Percentiles rank a stretch among this genome's conserved stretches.
Evolutionary conservation across 2,113 vertebrate species (phyloP).

Genomic region (Entelurus aequoreus): DNA sequence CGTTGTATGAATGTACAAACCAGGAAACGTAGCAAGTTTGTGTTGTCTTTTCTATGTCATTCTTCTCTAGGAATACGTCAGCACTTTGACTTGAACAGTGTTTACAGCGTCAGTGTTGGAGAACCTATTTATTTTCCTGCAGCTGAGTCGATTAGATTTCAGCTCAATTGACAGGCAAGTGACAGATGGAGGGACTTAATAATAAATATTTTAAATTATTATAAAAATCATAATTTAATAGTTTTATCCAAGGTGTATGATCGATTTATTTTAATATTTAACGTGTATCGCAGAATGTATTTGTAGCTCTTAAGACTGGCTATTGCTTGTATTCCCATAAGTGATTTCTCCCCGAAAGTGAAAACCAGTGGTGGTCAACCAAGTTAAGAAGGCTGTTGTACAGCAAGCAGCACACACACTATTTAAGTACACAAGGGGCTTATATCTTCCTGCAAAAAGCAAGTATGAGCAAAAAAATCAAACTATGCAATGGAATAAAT

Average conservation of each 20-base stretch:
- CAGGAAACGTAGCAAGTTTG: constrained; percentile 42
- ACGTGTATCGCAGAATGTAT: constrained; percentile 31
- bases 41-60: constrained; percentile 43
- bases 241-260: constrained; percentile 6
- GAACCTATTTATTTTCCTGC: constrained; percentile 5
- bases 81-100: too few relatives aligned
- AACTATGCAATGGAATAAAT: too few relatives aligned
- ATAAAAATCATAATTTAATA: not conserved
- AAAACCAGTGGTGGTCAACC: too few relatives aligned
- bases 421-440: too few relatives aligned
- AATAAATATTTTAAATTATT: not conserved
- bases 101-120: too few relatives aligned
- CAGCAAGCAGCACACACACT: too few relatives aligned
- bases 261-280: constrained; percentile 30
- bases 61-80: constrained; percentile 20
- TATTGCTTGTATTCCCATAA: not conserved
- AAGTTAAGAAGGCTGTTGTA: too few relatives aligned
- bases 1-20: constrained; percentile 29
- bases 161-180: not conserved
- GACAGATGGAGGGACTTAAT: not conserved
- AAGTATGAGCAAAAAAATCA: too few relatives aligned
- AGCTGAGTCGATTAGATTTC: constrained; percentile 25
- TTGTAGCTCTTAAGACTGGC: constrained; percentile 7
- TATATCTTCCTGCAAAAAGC: too few relatives aligned
- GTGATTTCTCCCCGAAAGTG: too few relatives aligned